Evolutionary conservation across 2,113 vertebrate genomes (phyloP).

Genomic region (Meles meles): DNA sequence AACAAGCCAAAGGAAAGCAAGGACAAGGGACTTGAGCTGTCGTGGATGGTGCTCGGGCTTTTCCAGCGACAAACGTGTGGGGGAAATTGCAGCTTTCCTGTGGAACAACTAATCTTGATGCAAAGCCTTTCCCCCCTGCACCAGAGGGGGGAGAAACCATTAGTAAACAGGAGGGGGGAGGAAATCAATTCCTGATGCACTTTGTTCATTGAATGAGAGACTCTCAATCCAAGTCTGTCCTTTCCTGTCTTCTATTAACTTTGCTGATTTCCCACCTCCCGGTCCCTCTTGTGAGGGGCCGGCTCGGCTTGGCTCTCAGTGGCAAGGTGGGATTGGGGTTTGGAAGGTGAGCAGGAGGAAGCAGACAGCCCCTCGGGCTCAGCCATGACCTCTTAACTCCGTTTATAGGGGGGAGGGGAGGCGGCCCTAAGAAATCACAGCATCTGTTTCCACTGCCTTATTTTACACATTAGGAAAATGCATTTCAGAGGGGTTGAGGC

Average conservation of each 20-base stretch:
- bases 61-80: constrained; percentile 40
- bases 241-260: constrained; percentile 45
- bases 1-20: neutral
- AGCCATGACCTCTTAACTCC: neutral
- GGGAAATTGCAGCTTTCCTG: constrained; percentile 51
- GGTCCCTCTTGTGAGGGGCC: neutral
- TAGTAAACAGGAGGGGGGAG: neutral
- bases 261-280: constrained; percentile 44
- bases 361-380: neutral
- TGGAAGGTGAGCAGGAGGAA: neutral
- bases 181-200: constrained; percentile 66
- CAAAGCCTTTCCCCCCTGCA: constrained; percentile 55
- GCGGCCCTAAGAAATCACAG: neutral
- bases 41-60: constrained; percentile 45
- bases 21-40: neutral
- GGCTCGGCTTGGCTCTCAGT: fast-evolving
- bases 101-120: constrained; percentile 55
- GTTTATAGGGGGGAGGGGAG: fast-evolving
- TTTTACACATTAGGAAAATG: neutral
- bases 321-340: neutral
- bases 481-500: neutral
- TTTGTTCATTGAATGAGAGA: constrained; percentile 36
- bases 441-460: neutral
- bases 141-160: neutral
- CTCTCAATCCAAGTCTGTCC: constrained; percentile 34